Evolutionary conservation across 2,113 vertebrate genomes (phyloP), one percentile per base, ranked within the genome.

Genomic region (Amblyornis subalaris): DNA sequence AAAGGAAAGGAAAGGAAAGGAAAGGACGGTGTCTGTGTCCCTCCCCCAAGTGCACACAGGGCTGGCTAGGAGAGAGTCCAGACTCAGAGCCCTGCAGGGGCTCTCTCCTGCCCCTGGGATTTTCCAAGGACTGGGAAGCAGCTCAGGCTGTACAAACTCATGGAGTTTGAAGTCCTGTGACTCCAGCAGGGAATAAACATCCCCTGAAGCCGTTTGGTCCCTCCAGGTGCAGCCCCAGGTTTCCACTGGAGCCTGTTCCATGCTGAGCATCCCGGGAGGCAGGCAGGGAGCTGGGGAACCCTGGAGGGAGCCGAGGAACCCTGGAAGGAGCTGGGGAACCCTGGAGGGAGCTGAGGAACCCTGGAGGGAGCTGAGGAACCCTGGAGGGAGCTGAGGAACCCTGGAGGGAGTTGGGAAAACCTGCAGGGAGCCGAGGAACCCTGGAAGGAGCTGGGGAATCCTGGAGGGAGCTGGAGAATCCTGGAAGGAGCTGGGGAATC

Each of bases 131-230:
- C 29, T 10, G 33, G 38, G n/a, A 54, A 73, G 15, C 33, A 65
- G 60, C 76, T 75, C 31, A 22, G n/a, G 19, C 40, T 33, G 38
- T 13, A 31, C 9, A 66, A 66, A 38, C 36, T 38, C 36, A 38
- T 6, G 45, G 22, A 54, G 45, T 16, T 64, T 1, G 2, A 14
- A 73, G 61, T 18, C 3, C 1, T 1, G 26, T 4, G 36, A 12
- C 26, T 36, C 19, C 24, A 60, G 64, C 1, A 1, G 53, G 4
- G 54, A 19, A 1, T 3, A 50, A 28, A 18, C 50, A 6, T 11
- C 26, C 7, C 35, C 12, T 28, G 12, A 28, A 36, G 75, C 66
- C 1, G 0, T 18, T n/a, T 17, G 42, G 10, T 22, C 11, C 28
- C 25, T 28, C 0, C 7, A 28, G 48, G 36, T 12, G 72, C 44